Evolutionary conservation across 2,888 invertebrate species (phyloP), one percentile per base, ranked within the genome.

Genomic region (Drosophila neonasuta): DNA sequence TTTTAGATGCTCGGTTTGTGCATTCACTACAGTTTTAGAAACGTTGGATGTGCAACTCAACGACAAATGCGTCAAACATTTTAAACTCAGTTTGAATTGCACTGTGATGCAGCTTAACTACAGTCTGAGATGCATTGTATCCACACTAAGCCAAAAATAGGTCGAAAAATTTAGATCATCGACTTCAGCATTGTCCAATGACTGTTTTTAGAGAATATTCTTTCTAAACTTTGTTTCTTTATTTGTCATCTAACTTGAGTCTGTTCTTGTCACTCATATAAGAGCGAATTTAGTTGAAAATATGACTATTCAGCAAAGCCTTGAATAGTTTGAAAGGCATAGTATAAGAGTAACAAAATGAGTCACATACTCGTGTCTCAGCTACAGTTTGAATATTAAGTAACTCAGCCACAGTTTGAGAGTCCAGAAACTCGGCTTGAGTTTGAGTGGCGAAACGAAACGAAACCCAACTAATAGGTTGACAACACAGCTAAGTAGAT

Each of bases 71-170:
- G 24, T 7, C 24, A 11, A 46, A 24, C 20, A 36, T 36, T 6
- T 6, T 77, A 74, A 74, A 71, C 20, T 9, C 42, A 54, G 30
- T n/a, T 54, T 9, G 0, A 7, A 6, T 9, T 1, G 3, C 1
- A 32, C n/a, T n/a, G 17, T 11, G 10, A 11, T 7, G 3, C 4
- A 30, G 1, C 29, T n/a, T 10, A 13, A 0, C 29, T 11, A 41
- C 41, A 11, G 15, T 15, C 11, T 29, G 1, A 11, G n/a, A 30
- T 6, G 17, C 2, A 17, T 20, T 30, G 50, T 41, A 6, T 9
- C 7, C 7, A 36, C 48, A 17, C n/a, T 45, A 15, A 50, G 20
- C 30, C 2, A 29, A 1, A 15, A 44, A 30, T 32, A 36, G 36
- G 39, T 10, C 51, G 34, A 50, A 50, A 36, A 3, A 15, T 15